phyloP scores from a whole-genome alignment of 2,797 vertebrate species.

The Eulemur mongoz region DNA sequence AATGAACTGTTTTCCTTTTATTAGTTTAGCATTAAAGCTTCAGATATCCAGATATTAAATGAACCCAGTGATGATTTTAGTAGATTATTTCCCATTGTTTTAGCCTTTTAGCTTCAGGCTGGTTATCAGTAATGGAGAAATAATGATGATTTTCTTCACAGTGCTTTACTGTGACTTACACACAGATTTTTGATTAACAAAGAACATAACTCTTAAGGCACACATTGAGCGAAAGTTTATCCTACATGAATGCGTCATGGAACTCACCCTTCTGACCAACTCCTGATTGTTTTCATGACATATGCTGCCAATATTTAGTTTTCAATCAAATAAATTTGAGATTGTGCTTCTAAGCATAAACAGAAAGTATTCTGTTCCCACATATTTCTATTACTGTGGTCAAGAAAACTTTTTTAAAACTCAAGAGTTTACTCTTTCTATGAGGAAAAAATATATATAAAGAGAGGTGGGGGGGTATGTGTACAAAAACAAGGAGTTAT shows the following conservation, averaged over 20 bases:
- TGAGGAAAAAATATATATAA: not conserved
- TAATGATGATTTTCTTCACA: constrained; percentile 17
- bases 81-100: constrained; percentile 23
- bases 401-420: not conserved
- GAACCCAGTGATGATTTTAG: not conserved
- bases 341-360: not conserved
- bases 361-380: not conserved
- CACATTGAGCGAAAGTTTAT: not conserved
- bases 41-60: not conserved
- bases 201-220: not conserved
- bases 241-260: not conserved
- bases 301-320: not conserved
- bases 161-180: not conserved
- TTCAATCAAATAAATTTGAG: not conserved
- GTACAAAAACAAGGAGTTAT: not conserved
- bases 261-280: not conserved
- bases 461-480: no score
- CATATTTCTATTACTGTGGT: not conserved
- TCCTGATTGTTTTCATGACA: not conserved
- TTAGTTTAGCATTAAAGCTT: constrained; percentile 4
- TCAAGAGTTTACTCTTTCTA: not conserved
- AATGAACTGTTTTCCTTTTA: not conserved
- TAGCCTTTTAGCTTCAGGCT: not conserved
- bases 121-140: constrained; percentile 1
- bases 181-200: not conserved